Base-by-base conservation (phyloP, 2,113 vertebrate genomes). In the Rhinoderma darwinii region DNA sequence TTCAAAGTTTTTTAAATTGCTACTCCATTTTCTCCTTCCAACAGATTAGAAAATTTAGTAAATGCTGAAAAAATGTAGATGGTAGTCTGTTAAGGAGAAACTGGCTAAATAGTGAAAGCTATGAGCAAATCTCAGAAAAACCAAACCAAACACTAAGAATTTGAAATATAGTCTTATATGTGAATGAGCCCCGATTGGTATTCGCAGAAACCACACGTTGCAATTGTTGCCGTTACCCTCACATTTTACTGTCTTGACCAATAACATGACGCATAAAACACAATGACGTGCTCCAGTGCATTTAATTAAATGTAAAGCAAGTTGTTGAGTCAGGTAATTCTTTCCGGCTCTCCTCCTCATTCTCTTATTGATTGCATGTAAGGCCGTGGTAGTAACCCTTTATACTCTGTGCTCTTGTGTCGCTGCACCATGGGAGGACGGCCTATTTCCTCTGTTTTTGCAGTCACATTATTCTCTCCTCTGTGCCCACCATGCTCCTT, bases 281-380 rank as follows among this genome's bases (percentile, higher is more conserved):
- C 56, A 47, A 63, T 43, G 39, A 43, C 35, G 59, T 63, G 80
- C 59, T 68, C 39, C 61, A 10, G n/a, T 68, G 80, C 59, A 11
- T 82, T 82, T 82, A 82, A 82, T 82, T 68, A 30, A 82, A 68
- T 82, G 56, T 30, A 37, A 82, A 68, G 44, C 59, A 68, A 47
- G 80, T 32, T 47, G 80, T 68, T 41, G 80, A 82, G 43, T 43
- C 56, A 27, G 78, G 35, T 63, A 35, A 27, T 81, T 5, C 8
- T 27, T n/a, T 39, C 30, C 17, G 32, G 39, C 5, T 30, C 80
- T 47, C 41, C 14, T 82, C 25, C 41, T 44, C 59, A 4, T 68
- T 47, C 39, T 35, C 39, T 47, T 54, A 68, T 82, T 32, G 59
- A 82, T 44, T 30, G 56, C n/a, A 68, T 66, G 7, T 68, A 68